Evolutionary conservation across 2,797 vertebrate species (phyloP), one percentile per base, ranked within the genome.

Genomic region (Falco rusticolus): DNA sequence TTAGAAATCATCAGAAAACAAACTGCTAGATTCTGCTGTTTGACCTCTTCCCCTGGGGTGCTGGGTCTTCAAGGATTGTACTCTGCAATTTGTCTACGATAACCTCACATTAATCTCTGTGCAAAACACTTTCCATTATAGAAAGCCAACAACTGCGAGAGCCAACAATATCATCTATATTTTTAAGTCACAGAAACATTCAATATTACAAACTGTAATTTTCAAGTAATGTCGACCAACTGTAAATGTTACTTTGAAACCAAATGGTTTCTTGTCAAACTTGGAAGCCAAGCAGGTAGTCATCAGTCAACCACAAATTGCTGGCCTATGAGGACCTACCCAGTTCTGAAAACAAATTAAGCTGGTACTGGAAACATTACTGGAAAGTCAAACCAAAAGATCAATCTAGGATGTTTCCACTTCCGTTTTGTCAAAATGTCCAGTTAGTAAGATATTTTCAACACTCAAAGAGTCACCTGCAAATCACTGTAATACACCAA

Each of bases 251-350:
- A 78, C 72, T 87, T 65, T 80, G 81, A 93, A 90, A 85, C 60
- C 37, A 64, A 94, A 92, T 4, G 28, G 33, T 22, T 85, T 82
- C 78, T 92, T 90, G 71, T 71, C 75, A 69, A 29, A 90, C 41
- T 51, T 90, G 77, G 56, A 96, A 96, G 66, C 28, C 69, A 91
- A 85, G 87, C 65, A 94, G 83, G 94, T 51, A 84, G 53, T 89
- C 78, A 96, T 81, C 71, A 95, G 78, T 47, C 92, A 93, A 29
- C 96, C 92, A 92, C 95, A 93, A 92, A 92, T 8, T 94, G 92
- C 81, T 94, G 93, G 91, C 92, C 93, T 25, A 56, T 6, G 53
- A 76, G 66, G 50, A 92, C 20, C 75, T 84, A 83, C 37, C 57
- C 91, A 88, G 79, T 5, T 87, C 69, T 86, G 89, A 76, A 90